Conservation (phyloP, 2,888 invertebrate genomes). For the Nephrotoma appendiculata region DNA sequence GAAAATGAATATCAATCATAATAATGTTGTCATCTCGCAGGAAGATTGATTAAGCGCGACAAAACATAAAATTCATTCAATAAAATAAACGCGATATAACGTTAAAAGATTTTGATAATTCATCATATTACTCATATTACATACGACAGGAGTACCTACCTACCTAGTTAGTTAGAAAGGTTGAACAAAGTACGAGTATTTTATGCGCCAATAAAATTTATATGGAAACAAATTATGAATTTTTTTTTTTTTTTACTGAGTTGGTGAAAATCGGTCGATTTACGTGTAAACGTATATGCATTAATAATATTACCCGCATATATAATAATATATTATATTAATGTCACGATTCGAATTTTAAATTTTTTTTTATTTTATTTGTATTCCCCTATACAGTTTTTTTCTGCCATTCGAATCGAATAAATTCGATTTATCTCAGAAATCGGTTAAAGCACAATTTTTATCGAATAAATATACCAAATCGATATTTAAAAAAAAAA, state of each 20-base stretch:
- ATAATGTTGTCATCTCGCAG: neutral
- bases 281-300: neutral
- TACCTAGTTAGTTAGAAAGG: neutral
- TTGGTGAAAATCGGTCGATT: neutral
- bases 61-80: neutral
- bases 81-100: neutral
- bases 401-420: neutral
- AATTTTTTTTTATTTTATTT: neutral
- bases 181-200: neutral
- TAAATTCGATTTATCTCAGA: neutral
- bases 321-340: neutral
- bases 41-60: neutral
- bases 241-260: neutral
- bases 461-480: neutral
- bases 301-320: neutral
- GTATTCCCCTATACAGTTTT: neutral
- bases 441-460: neutral
- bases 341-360: neutral
- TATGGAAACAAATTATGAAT: neutral
- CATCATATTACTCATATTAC: neutral
- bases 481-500: neutral
- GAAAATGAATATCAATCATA: neutral
- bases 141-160: neutral
- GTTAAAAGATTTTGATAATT: neutral
- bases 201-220: neutral